These are phyloP conservation scores for Thamnophis elegans DNA, from an alignment of 2,797 vertebrate species.

Conservation along the genomic window DNA sequence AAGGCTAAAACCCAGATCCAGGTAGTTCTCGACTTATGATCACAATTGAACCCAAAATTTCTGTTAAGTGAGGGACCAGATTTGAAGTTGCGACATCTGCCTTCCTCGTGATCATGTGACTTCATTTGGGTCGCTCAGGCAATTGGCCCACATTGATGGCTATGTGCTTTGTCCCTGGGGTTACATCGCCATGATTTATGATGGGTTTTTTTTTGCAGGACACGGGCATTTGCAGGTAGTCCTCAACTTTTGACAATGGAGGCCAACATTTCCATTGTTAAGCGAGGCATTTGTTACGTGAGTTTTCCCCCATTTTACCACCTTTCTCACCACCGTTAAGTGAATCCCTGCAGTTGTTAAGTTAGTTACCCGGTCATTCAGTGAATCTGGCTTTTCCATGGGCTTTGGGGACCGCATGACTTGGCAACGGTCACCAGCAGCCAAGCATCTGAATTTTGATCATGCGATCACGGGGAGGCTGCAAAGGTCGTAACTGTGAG, in stretches of 20 bases:
- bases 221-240: neutral
- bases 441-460: neutral
- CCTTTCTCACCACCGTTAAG: neutral
- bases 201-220: neutral
- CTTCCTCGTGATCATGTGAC: neutral
- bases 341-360: neutral
- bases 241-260: too few relatives aligned
- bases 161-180: neutral
- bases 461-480: neutral
- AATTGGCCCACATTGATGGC: neutral
- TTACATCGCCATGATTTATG: neutral
- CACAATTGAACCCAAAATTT: neutral
- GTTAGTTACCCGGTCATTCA: neutral
- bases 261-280: too few relatives aligned
- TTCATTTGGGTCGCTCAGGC: neutral
- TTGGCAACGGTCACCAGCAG: neutral
- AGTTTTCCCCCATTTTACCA: neutral
- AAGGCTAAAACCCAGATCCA: neutral
- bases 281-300: neutral
- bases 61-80: neutral
- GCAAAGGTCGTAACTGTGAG: neutral
- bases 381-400: neutral
- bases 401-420: neutral
- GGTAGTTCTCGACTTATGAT: neutral
- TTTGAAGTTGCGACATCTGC: neutral